Evolutionary conservation across 2,797 vertebrate genomes (phyloP).

Genomic region (Poeciliopsis paucimaculata): DNA sequence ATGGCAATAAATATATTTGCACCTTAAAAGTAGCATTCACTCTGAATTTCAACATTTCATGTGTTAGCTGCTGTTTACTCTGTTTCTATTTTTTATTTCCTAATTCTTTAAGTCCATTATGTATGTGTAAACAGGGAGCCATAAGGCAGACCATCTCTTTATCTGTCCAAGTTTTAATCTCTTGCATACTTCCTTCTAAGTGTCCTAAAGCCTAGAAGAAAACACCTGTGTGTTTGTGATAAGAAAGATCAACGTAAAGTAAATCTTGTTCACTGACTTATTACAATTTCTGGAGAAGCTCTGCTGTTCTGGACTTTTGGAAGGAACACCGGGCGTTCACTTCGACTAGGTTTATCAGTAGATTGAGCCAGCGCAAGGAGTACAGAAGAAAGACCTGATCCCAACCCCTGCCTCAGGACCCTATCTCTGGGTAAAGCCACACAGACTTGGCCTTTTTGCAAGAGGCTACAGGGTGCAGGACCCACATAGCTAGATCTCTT

Average conservation of each 20-base stretch:
- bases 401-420: conserved; percentile 63
- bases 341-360: conserved; percentile 58
- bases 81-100: neutral
- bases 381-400: conserved; percentile 52
- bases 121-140: neutral
- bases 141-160: conserved; percentile 8
- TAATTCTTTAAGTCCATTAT: neutral
- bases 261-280: conserved; percentile 58
- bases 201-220: conserved; percentile 35
- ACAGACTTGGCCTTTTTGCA: conserved; percentile 74
- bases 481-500: conserved; percentile 61
- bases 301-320: conserved; percentile 57
- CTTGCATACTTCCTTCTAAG: conserved; percentile 21
- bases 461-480: conserved; percentile 58
- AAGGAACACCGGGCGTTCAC: conserved; percentile 47
- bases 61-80: neutral
- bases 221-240: conserved; percentile 40
- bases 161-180: conserved; percentile 6
- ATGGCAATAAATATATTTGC: neutral
- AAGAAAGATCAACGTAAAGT: conserved; percentile 50
- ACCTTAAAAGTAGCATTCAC: neutral
- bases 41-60: neutral
- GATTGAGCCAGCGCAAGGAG: conserved; percentile 50
- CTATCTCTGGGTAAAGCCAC: conserved; percentile 72
- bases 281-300: conserved; percentile 51